phyloP scores from a whole-genome alignment of 2,113 vertebrate genomes.

The Chloropsis hardwickii region DNA sequence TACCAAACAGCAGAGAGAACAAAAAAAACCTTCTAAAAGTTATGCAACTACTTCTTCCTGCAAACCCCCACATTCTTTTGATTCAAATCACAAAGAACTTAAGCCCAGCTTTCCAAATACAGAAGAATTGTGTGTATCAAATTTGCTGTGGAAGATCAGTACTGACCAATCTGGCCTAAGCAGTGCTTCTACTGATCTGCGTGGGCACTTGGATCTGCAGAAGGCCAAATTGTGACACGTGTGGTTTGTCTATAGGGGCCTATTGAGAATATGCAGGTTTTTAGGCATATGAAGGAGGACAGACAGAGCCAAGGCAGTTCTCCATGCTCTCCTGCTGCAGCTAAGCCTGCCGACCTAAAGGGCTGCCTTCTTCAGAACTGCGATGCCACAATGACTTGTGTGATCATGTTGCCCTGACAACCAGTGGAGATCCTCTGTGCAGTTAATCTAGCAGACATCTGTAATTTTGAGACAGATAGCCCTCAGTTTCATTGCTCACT shows the following conservation, averaged over 20 bases:
- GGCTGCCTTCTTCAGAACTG: not conserved
- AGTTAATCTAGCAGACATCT: not conserved
- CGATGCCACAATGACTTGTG: not conserved
- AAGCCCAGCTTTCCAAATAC: not conserved
- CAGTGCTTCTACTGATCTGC: not conserved
- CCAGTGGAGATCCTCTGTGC: not conserved
- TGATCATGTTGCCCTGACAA: conserved; percentile 37
- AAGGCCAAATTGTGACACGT: not conserved
- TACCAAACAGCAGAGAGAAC: not conserved
- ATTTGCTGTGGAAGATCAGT: not conserved
- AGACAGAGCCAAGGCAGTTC: not conserved
- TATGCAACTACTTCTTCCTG: not conserved
- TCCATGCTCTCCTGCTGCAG: not conserved
- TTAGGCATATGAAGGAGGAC: not conserved
- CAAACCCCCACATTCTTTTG: not conserved
- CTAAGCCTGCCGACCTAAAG: not conserved
- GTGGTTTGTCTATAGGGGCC: not conserved
- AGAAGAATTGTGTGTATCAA: not conserved
- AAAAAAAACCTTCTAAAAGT: not conserved
- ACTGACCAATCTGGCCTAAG: not conserved
- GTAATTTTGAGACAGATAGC: not conserved
- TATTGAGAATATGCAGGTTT: not conserved
- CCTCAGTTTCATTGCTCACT: not conserved
- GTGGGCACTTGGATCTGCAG: not conserved
- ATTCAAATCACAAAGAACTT: not conserved